Evolutionary conservation across 2,113 vertebrate genomes (phyloP).

Genomic region (Girardinichthys multiradiatus): DNA sequence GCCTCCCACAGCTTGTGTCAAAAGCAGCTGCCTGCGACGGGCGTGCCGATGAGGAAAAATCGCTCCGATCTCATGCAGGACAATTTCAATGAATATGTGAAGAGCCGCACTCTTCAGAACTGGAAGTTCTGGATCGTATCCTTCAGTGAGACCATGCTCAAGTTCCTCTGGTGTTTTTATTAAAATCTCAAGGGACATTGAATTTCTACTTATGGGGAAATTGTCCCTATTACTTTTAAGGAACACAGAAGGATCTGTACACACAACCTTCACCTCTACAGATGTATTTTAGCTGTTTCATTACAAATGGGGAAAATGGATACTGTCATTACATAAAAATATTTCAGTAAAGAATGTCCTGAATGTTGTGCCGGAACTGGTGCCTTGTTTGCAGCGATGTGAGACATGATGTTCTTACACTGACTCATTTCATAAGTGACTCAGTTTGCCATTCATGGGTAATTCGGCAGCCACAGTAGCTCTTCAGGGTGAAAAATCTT

Average conservation of each 20-base stretch:
- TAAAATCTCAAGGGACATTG: not conserved
- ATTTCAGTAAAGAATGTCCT: not conserved
- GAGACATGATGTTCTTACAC: not conserved
- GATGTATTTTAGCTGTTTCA: not conserved
- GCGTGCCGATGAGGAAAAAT: constrained; percentile 84
- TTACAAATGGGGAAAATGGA: not conserved
- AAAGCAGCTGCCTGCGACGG: constrained; percentile 92
- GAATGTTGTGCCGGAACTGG: not conserved
- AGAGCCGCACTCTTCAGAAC: constrained; percentile 89
- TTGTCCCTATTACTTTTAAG: not conserved
- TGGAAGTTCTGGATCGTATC: constrained; percentile 99
- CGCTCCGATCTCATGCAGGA: constrained; percentile 86
- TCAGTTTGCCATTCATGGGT: not conserved
- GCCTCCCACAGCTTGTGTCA: constrained; percentile 85
- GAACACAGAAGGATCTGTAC: not conserved
- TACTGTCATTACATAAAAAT: too few species aligned
- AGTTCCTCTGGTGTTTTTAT: not conserved
- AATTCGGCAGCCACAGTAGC: not conserved
- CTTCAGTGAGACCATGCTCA: constrained; percentile 57
- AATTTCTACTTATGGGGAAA: not conserved
- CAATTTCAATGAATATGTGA: constrained; percentile 93
- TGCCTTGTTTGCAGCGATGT: not conserved
- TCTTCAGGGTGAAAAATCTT: not conserved
- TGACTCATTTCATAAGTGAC: constrained; percentile 1
- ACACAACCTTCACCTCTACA: not conserved